Evolutionary conservation across 2,113 vertebrate genomes (phyloP).

Genomic region (Trogon surrucura): DNA sequence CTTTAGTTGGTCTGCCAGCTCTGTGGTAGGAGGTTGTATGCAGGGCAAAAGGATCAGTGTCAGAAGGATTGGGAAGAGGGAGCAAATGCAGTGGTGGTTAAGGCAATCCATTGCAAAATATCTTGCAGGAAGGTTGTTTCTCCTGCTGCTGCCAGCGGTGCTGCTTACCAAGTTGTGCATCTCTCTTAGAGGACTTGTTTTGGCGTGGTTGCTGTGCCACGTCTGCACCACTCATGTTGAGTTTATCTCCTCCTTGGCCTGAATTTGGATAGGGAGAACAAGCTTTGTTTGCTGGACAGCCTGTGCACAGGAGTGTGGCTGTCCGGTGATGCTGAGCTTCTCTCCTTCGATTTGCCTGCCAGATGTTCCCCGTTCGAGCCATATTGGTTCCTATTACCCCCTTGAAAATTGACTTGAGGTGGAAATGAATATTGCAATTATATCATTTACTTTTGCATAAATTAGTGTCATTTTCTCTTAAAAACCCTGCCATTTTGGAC

Average conservation of each 20-base stretch:
- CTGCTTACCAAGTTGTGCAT: background rate
- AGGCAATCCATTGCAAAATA: background rate
- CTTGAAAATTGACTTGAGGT: constrained; percentile 54
- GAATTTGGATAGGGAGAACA: background rate
- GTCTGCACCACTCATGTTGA: background rate
- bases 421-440: constrained; percentile 55
- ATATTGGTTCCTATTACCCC: constrained; percentile 31
- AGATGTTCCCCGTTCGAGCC: constrained; percentile 44
- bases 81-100: background rate
- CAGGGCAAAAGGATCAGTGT: background rate
- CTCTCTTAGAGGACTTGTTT: background rate
- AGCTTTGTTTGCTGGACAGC: background rate
- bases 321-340: background rate
- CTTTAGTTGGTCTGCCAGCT: background rate
- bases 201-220: background rate
- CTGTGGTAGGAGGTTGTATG: background rate
- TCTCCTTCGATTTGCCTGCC: constrained; percentile 22
- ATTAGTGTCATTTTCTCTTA: constrained; percentile 53
- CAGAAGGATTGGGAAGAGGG: background rate
- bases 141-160: background rate
- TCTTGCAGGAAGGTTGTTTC: background rate
- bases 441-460: constrained; percentile 19
- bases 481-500: constrained; percentile 6
- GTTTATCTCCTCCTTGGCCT: background rate
- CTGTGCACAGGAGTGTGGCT: background rate